These are phyloP conservation scores for Campoplex capitator DNA, from an alignment of 2,888 invertebrate species.

Conservation along the genomic window DNA sequence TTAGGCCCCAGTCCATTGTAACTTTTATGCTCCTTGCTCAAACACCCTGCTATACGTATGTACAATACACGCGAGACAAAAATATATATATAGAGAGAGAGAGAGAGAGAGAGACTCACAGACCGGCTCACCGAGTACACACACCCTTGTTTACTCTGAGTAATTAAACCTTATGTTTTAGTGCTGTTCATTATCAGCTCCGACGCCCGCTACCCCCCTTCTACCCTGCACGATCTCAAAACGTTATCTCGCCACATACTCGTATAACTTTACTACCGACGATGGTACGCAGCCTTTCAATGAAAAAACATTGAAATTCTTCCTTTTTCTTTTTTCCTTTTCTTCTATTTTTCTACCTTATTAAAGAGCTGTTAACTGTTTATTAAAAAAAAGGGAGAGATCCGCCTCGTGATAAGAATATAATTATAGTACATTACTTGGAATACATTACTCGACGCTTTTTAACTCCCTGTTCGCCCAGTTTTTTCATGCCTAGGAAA, in stretches of 20 bases:
- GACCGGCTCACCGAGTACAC: conserved; percentile 45
- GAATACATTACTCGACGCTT: not conserved
- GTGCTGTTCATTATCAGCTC: conserved; percentile 67
- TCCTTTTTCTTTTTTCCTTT: not conserved
- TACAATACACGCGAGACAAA: conserved; percentile 50
- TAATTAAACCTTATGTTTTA: conserved; percentile 70
- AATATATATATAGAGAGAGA: conserved; percentile 7
- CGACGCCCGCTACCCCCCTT: conserved; percentile 34
- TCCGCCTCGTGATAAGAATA: not conserved
- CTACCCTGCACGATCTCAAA: conserved; percentile 41
- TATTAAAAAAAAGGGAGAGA: conserved; percentile 2
- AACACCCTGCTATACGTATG: conserved; percentile 38
- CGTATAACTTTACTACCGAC: conserved; percentile 32
- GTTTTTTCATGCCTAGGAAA: not conserved
- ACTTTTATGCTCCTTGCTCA: conserved; percentile 65
- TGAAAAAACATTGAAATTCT: conserved; percentile 30
- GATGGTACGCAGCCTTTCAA: conserved; percentile 5
- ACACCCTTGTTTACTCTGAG: conserved; percentile 65
- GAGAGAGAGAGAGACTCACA: conserved; percentile 5
- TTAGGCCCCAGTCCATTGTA: conserved; percentile 63
- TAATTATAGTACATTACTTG: conserved; percentile 6
- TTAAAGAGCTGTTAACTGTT: conserved; percentile 20
- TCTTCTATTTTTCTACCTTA: conserved; percentile 2
- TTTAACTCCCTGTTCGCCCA: too few relatives aligned
- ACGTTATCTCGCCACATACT: conserved; percentile 45